Conservation (phyloP, 92 coral and sea anemone genomes). For the Palythoa grandiflora region DNA sequence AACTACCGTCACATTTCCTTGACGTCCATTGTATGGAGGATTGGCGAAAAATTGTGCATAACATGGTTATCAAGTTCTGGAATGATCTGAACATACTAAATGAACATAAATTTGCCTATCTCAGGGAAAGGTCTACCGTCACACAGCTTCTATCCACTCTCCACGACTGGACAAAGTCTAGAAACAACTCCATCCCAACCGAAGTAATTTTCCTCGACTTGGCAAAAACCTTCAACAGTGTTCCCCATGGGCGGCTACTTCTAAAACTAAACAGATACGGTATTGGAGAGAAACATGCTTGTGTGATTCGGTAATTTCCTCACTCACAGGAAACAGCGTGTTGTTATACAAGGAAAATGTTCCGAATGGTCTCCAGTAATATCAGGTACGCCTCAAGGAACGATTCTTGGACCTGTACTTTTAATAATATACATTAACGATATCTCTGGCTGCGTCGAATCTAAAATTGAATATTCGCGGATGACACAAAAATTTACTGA, state of each 20-base stretch:
- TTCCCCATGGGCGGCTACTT: slow-evolving; percentile 15
- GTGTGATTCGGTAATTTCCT: not conserved
- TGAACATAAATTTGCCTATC: slow-evolving; percentile 58
- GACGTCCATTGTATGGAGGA: slow-evolving; percentile 62
- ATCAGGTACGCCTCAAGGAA: not conserved
- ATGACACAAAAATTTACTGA: not conserved
- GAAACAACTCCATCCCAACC: slow-evolving; percentile 23
- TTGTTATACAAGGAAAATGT: not conserved
- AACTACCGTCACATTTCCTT: slow-evolving; percentile 70
- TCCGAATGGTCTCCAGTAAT: slow-evolving; percentile 19
- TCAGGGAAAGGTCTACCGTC: slow-evolving; percentile 46
- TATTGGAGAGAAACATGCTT: not conserved
- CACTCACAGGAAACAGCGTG: not conserved
- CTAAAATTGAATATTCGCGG: slow-evolving; percentile 2
- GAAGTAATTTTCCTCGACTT: not conserved
- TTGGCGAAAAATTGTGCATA: slow-evolving; percentile 57
- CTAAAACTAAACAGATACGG: slow-evolving; percentile 15
- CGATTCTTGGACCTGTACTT: not conserved
- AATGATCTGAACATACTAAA: slow-evolving; percentile 23
- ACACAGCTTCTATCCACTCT: slow-evolving; percentile 46
- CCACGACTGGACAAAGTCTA: slow-evolving; percentile 56
- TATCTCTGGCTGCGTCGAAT: not conserved
- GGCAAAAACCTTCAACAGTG: not conserved
- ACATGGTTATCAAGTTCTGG: slow-evolving; percentile 51
- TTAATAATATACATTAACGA: not conserved